phyloP scores from a whole-genome alignment of 2,113 vertebrate species.

The Phocoena sinus region DNA sequence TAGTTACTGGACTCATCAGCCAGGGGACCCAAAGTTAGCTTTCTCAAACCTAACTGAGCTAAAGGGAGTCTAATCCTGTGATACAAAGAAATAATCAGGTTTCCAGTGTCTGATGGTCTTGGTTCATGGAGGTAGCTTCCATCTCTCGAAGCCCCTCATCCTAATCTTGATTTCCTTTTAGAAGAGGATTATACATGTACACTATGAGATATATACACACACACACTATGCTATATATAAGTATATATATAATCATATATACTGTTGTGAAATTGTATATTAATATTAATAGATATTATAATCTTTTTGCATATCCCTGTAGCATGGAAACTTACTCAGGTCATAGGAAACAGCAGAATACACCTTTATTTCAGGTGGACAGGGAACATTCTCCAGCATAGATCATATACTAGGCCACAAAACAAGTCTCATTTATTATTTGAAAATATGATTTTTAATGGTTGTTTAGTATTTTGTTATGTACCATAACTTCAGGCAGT shows the following conservation, averaged over 20 bases:
- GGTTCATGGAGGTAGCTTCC: neutral
- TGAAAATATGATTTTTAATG: slow-evolving; percentile 20
- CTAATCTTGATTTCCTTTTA: neutral
- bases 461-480: neutral
- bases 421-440: neutral
- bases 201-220: neutral
- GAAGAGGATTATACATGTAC: neutral
- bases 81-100: neutral
- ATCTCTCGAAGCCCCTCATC: neutral
- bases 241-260: neutral
- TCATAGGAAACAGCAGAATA: neutral
- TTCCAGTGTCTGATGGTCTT: neutral
- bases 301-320: neutral
- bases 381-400: neutral
- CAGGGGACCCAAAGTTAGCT: neutral
- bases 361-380: neutral
- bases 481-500: neutral
- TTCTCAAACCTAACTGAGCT: slow-evolving; percentile 16
- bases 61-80: neutral
- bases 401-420: neutral
- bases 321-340: neutral
- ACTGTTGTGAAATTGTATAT: neutral
- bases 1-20: neutral
- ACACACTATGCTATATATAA: neutral
- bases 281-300: neutral